Evolutionary conservation across 1,140 invertebrate species (phyloP).

Genomic region (Cotesia chilonis): DNA sequence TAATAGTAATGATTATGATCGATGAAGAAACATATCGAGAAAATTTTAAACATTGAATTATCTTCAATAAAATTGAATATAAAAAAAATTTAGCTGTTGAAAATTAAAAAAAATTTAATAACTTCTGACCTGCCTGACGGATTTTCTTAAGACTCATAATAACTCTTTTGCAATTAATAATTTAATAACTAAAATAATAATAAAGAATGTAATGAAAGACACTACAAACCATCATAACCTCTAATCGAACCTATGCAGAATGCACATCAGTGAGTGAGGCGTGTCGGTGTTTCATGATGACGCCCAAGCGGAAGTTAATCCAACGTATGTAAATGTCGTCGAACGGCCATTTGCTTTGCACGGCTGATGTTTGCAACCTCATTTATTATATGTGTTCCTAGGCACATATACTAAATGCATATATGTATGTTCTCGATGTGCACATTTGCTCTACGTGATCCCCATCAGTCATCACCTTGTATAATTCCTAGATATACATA

Average conservation of each 20-base stretch:
- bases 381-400: slow-evolving; percentile 43
- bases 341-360: slow-evolving; percentile 51
- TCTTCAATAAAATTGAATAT: too few relatives aligned
- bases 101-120: too few relatives aligned
- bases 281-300: slow-evolving; percentile 39
- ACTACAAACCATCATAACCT: neutral
- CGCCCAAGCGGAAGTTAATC: slow-evolving; percentile 51
- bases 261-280: slow-evolving; percentile 25
- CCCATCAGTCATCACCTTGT: slow-evolving; percentile 6
- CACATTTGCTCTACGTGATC: slow-evolving; percentile 15
- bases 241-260: slow-evolving; percentile 19
- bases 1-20: too few relatives aligned
- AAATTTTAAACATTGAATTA: too few relatives aligned
- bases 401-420: slow-evolving; percentile 34
- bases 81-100: too few relatives aligned
- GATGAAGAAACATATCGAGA: too few relatives aligned
- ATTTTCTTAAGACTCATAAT: too few relatives aligned
- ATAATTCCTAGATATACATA: slow-evolving; percentile 13
- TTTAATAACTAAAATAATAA: neutral
- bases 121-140: too few relatives aligned
- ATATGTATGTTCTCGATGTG: slow-evolving; percentile 28
- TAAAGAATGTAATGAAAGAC: slow-evolving; percentile 4
- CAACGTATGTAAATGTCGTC: slow-evolving; percentile 44
- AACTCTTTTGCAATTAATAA: neutral
- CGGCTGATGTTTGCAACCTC: slow-evolving; percentile 35